Conservation (phyloP, 2,888 invertebrate species). For the Lasius fuliginosus region DNA sequence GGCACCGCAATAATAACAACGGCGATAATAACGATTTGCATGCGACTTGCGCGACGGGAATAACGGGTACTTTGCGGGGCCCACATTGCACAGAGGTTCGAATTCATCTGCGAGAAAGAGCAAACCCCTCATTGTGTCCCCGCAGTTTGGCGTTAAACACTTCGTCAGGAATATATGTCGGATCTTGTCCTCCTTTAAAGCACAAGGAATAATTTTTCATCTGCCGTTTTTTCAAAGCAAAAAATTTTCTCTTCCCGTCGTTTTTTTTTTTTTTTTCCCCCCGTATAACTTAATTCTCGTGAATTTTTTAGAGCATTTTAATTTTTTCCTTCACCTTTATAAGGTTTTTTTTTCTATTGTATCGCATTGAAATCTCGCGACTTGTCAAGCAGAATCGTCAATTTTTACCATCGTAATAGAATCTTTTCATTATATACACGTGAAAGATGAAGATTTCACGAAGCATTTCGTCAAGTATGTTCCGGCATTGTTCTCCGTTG, state of each 20-base stretch:
- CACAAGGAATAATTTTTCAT: background rate
- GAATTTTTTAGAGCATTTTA: background rate
- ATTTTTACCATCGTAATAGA: background rate
- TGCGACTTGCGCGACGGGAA: background rate
- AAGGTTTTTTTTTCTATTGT: background rate
- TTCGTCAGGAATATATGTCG: constrained; percentile 16
- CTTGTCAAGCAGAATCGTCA: background rate
- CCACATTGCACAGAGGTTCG: background rate
- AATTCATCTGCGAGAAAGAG: constrained; percentile 4
- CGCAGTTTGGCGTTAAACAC: constrained; percentile 8
- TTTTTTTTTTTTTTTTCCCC: background rate
- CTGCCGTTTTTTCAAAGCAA: background rate
- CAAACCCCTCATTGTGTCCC: constrained; percentile 6
- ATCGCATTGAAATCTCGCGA: background rate
- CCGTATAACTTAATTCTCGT: background rate
- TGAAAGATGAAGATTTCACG: constrained; percentile 20
- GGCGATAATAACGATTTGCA: constrained; percentile 64
- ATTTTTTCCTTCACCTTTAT: background rate
- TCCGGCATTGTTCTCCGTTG: constrained; percentile 29
- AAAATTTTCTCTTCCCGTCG: background rate
- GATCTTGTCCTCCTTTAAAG: constrained; percentile 2
- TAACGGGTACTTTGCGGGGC: constrained; percentile 58
- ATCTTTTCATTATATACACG: background rate
- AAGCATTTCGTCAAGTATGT: constrained; percentile 25
- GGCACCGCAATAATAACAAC: constrained; percentile 61